These are phyloP conservation scores for Catostylus mosaicus DNA, from an alignment of 30 jellyfish, hydroid and myxozoan species.

Conservation along the genomic window DNA sequence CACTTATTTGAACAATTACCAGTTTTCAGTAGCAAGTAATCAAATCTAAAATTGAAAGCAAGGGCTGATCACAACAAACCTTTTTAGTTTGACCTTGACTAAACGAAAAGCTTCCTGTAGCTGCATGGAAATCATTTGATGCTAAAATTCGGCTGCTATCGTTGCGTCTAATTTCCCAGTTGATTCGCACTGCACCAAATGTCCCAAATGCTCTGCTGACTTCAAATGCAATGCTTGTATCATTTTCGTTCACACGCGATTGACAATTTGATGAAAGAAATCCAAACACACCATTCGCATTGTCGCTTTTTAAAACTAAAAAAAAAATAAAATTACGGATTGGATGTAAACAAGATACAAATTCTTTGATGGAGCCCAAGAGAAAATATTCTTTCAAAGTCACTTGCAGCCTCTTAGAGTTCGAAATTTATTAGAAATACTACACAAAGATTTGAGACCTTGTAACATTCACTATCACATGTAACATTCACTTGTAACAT, in stretches of 20 bases:
- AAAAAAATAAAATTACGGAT: background rate
- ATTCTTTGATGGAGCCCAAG: background rate
- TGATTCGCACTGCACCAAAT: constrained; percentile 61
- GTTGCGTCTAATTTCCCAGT: constrained; percentile 67
- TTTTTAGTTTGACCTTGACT: constrained; percentile 38
- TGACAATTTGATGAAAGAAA: constrained; percentile 47
- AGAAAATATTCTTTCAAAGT: too few species aligned
- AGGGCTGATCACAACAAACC: constrained; percentile 47
- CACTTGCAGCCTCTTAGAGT: too few species aligned
- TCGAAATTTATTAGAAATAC: too few species aligned
- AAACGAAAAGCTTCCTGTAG: constrained; percentile 70
- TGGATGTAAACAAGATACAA: too few species aligned
- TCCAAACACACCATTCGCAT: constrained; percentile 79
- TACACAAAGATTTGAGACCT: too few species aligned
- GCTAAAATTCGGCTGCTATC: constrained; percentile 50
- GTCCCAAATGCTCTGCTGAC: constrained; percentile 64
- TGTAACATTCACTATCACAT: too few species aligned
- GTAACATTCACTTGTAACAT: too few species aligned
- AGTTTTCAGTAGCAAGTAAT: too few species aligned
- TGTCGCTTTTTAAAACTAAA: constrained; percentile 86
- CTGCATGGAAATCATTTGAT: constrained; percentile 56
- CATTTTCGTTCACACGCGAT: constrained; percentile 24
- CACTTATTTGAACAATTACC: too few species aligned
- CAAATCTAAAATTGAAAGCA: background rate
- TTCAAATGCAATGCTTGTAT: constrained; percentile 41